phyloP scores from a whole-genome alignment of 2,888 invertebrate genomes.

The Micoletzkya japonica region DNA sequence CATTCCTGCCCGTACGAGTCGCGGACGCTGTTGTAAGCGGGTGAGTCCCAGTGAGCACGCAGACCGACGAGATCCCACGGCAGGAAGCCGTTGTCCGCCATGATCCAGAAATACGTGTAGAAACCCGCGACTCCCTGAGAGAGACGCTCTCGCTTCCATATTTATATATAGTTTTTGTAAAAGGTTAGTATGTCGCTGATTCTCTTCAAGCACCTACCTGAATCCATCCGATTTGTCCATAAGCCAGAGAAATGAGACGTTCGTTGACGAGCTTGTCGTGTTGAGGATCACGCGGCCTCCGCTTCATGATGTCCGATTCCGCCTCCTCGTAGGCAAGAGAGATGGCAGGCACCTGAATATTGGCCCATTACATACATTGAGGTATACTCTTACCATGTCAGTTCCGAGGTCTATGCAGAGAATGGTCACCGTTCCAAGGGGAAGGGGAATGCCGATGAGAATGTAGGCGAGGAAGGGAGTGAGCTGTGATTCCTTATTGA shows the following conservation, averaged over 20 bases:
- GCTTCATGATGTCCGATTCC: constrained; percentile 77
- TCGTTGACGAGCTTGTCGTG: constrained; percentile 75
- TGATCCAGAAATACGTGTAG: constrained; percentile 98
- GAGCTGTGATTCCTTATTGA: constrained; percentile 62
- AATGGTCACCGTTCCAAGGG: constrained; percentile 69
- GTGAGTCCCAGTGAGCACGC: constrained; percentile 95
- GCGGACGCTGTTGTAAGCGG: constrained; percentile 92
- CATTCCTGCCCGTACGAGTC: constrained; percentile 99
- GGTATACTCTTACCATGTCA: constrained; percentile 66
- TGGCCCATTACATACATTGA: constrained; percentile 63
- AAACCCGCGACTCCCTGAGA: constrained; percentile 86
- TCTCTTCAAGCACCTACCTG: constrained; percentile 74
- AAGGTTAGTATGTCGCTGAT: background rate
- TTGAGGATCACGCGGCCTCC: constrained; percentile 71
- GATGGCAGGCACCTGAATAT: constrained; percentile 71
- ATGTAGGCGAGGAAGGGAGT: constrained; percentile 69
- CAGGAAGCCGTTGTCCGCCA: constrained; percentile 98
- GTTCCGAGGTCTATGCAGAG: constrained; percentile 70
- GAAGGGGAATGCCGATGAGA: constrained; percentile 67
- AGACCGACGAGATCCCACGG: constrained; percentile 86
- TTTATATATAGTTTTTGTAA: too few relatives aligned
- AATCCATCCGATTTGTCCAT: constrained; percentile 99
- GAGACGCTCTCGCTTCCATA: background rate
- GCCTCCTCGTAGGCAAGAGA: constrained; percentile 76
- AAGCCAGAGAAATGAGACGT: constrained; percentile 96